Conservation (phyloP, 2,113 vertebrate genomes). For the Xenotilapia leptura region DNA sequence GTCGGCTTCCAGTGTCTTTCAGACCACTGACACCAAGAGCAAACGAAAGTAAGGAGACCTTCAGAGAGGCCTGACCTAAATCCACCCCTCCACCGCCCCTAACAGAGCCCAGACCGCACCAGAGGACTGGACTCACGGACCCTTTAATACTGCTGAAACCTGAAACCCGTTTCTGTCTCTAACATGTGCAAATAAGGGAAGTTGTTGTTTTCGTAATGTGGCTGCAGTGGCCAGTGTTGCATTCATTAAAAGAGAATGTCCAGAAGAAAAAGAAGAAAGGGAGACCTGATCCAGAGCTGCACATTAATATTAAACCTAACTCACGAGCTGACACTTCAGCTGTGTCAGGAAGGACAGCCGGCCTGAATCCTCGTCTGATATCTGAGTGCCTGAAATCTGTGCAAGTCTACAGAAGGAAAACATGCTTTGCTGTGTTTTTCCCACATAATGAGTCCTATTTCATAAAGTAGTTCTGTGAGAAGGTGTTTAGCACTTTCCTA, state of each 20-base stretch:
- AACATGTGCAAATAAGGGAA: neutral
- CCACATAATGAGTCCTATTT: neutral
- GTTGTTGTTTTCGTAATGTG: neutral
- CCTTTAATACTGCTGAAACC: neutral
- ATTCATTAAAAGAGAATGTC: neutral
- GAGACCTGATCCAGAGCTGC: neutral
- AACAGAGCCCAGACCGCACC: neutral
- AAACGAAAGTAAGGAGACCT: constrained; percentile 87
- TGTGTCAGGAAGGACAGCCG: neutral
- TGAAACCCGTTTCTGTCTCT: neutral
- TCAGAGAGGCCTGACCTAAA: neutral
- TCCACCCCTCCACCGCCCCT: neutral
- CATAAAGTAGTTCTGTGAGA: neutral
- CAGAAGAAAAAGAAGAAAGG: neutral
- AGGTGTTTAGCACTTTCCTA: neutral
- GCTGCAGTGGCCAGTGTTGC: neutral
- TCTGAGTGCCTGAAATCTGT: neutral
- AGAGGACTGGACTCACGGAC: neutral
- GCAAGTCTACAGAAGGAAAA: neutral
- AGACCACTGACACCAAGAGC: constrained; percentile 98
- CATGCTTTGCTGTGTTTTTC: neutral
- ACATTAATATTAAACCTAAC: neutral
- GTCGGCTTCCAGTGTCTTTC: constrained; percentile 98
- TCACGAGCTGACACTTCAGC: neutral
- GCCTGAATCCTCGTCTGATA: neutral